Conservation (phyloP, 2,113 vertebrate species). For the Aythya baeri region DNA sequence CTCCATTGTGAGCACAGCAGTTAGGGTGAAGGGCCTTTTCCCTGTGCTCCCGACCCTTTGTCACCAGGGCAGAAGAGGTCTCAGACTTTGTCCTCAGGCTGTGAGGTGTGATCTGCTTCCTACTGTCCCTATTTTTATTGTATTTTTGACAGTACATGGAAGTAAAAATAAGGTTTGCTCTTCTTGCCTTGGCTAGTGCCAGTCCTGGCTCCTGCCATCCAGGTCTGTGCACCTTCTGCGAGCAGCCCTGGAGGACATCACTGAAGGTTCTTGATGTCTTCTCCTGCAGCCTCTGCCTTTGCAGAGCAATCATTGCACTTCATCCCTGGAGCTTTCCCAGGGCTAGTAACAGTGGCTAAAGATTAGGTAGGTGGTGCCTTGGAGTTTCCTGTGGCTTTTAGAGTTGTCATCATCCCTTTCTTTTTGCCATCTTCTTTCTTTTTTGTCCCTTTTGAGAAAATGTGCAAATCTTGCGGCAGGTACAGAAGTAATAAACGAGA, state of each 20-base stretch:
- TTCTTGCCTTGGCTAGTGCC: neutral
- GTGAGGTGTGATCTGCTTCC: neutral
- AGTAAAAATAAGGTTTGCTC: neutral
- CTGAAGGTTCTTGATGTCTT: neutral
- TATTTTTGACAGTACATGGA: fast-evolving
- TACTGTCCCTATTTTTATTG: neutral
- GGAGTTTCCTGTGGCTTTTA: neutral
- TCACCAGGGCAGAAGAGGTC: neutral
- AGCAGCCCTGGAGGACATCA: neutral
- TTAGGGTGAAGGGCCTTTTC: neutral
- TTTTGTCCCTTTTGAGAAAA: neutral
- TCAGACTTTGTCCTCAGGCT: neutral
- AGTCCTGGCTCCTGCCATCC: neutral
- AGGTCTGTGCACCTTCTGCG: neutral
- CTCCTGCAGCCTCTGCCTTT: neutral
- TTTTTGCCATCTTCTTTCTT: neutral
- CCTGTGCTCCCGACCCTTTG: neutral
- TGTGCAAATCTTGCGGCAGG: neutral
- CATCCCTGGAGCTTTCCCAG: neutral
- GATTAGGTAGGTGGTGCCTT: neutral
- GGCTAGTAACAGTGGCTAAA: neutral
- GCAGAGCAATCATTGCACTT: neutral
- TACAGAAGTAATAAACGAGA: neutral
- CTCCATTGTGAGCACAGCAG: fast-evolving
- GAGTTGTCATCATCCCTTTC: neutral